Conservation (phyloP, 2,888 invertebrate species). For the Prosapia bicincta region DNA sequence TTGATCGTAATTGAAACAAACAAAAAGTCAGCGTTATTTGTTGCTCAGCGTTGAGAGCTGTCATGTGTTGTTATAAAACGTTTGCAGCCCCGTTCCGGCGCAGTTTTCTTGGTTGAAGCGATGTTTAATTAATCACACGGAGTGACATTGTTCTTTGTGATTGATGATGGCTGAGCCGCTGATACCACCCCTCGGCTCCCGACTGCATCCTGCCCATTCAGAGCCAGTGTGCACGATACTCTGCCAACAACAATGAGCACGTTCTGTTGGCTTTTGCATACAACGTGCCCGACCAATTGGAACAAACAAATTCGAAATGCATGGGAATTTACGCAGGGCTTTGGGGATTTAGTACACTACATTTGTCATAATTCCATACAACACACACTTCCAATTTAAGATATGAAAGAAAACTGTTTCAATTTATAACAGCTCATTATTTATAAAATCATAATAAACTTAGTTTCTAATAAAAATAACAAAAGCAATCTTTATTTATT, state of each 20-base stretch:
- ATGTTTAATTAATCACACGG: slow-evolving; percentile 9
- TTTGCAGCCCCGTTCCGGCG: neutral
- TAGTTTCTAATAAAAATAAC: too few species aligned
- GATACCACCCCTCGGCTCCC: neutral
- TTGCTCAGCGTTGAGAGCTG: neutral
- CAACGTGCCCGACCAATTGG: neutral
- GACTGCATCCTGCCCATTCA: neutral
- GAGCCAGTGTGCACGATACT: neutral
- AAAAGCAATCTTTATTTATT: too few species aligned
- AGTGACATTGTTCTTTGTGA: slow-evolving; percentile 24
- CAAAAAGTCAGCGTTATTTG: too few species aligned
- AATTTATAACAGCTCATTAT: too few species aligned
- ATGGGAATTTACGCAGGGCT: too few species aligned
- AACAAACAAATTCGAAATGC: neutral
- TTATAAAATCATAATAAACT: too few species aligned
- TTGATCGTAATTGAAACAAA: too few species aligned
- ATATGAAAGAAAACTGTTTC: too few species aligned
- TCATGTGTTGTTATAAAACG: neutral
- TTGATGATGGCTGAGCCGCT: slow-evolving; percentile 11
- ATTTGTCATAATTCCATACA: too few species aligned
- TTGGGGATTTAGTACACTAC: too few species aligned
- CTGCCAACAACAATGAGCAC: neutral
- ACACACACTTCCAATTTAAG: too few species aligned
- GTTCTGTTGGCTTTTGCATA: neutral
- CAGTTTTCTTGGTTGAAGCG: neutral